Evolutionary conservation across 1,140 invertebrate genomes (phyloP).

Genomic region (Odontomachus brunneus): DNA sequence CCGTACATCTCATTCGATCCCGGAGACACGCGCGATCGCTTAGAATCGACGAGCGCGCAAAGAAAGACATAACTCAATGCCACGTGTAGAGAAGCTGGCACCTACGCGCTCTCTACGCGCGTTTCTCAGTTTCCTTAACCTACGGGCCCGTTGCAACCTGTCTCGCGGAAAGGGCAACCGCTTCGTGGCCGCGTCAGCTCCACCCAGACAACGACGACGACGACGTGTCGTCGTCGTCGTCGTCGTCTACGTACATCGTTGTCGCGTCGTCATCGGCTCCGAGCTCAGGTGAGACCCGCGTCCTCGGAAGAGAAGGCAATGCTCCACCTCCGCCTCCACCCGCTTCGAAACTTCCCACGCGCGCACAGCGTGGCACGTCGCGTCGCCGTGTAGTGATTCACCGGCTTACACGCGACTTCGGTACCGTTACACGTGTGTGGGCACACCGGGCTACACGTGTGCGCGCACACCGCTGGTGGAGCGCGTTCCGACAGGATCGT

Average conservation of each 20-base stretch:
- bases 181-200: constrained; percentile 33
- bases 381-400: constrained; percentile 70
- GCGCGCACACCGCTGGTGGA: too few relatives aligned
- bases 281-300: constrained; percentile 48
- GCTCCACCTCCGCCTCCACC: constrained; percentile 20
- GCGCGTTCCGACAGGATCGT: constrained; percentile 38
- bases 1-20: constrained; percentile 24
- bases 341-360: constrained; percentile 64
- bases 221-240: constrained; percentile 7
- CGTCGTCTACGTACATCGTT: neutral
- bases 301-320: constrained; percentile 46
- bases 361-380: constrained; percentile 45
- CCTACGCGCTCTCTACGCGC: constrained; percentile 36
- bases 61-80: constrained; percentile 51
- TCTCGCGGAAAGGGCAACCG: constrained; percentile 62
- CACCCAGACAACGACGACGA: constrained; percentile 52
- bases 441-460: constrained; percentile 60
- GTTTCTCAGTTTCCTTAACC: constrained; percentile 33
- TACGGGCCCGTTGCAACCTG: constrained; percentile 60
- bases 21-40: constrained; percentile 19
- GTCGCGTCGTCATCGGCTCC: constrained; percentile 24
- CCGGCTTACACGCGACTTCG: constrained; percentile 72
- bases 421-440: constrained; percentile 74
- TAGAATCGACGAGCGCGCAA: constrained; percentile 17
- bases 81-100: constrained; percentile 14